Evolutionary conservation across 2,888 invertebrate species (phyloP).

Genomic region (Rhagonycha lutea): DNA sequence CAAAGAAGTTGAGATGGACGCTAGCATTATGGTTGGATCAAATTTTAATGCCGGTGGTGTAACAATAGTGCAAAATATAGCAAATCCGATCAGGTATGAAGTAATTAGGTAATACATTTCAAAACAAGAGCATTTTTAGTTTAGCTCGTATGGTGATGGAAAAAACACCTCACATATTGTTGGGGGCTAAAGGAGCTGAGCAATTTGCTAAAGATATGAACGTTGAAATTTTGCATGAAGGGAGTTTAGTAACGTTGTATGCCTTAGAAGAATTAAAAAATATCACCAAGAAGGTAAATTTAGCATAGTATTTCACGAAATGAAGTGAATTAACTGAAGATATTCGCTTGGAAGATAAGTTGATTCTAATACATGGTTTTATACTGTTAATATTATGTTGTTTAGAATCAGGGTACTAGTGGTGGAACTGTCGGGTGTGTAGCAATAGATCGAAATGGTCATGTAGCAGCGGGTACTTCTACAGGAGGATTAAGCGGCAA

Average conservation of each 20-base stretch:
- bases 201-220: slow-evolving; percentile 70
- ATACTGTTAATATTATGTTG: background rate
- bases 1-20: slow-evolving; percentile 85
- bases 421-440: slow-evolving; percentile 87
- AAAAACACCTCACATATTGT: slow-evolving; percentile 71
- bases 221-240: slow-evolving; percentile 64
- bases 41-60: slow-evolving; percentile 73
- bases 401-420: slow-evolving; percentile 57
- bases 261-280: slow-evolving; percentile 64
- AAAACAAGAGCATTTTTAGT: slow-evolving; percentile 39
- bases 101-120: background rate
- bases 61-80: slow-evolving; percentile 73
- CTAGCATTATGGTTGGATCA: slow-evolving; percentile 79
- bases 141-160: slow-evolving; percentile 79
- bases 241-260: slow-evolving; percentile 68
- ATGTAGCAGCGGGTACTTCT: slow-evolving; percentile 80
- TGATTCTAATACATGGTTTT: background rate
- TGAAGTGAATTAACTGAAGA: no score
- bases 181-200: slow-evolving; percentile 77
- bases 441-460: slow-evolving; percentile 74
- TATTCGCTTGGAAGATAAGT: slow-evolving; percentile 53
- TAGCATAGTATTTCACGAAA: no score
- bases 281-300: slow-evolving; percentile 59
- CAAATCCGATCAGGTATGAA: slow-evolving; percentile 68
- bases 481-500: slow-evolving; percentile 86